phyloP scores from a whole-genome alignment of 2,113 vertebrate species.

The Caloenas nicobarica region DNA sequence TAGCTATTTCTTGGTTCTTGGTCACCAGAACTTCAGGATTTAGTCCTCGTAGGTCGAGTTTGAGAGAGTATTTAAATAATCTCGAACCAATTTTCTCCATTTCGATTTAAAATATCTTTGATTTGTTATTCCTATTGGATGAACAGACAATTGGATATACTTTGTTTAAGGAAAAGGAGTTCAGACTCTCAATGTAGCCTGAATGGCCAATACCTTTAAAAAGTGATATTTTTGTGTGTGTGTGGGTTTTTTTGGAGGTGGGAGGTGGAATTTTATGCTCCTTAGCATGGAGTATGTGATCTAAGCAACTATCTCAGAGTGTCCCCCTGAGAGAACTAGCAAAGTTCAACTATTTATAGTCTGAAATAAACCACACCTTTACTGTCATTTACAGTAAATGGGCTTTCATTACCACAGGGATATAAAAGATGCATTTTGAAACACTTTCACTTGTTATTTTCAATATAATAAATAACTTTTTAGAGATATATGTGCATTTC shows the following conservation, averaged over 20 bases:
- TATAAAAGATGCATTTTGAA: slow-evolving; percentile 54
- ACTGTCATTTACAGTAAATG: slow-evolving; percentile 67
- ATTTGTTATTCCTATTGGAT: slow-evolving; percentile 16
- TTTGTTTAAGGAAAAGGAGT: slow-evolving; percentile 19
- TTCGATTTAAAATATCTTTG: slow-evolving; percentile 63
- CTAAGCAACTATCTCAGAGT: slow-evolving; percentile 39
- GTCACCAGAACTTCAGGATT: background rate
- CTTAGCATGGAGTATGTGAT: background rate
- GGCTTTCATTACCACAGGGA: slow-evolving; percentile 51
- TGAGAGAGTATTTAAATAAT: slow-evolving; percentile 45
- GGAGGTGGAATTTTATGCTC: background rate
- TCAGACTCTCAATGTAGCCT: background rate
- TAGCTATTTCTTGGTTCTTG: background rate
- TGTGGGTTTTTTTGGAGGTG: background rate
- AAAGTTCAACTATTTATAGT: slow-evolving; percentile 63
- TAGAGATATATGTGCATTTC: background rate
- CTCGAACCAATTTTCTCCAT: slow-evolving; percentile 47
- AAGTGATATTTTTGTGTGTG: background rate
- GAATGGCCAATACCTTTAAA: background rate
- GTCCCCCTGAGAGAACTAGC: slow-evolving; percentile 36
- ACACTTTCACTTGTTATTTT: slow-evolving; percentile 7
- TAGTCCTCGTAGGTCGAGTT: background rate
- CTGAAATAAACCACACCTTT: slow-evolving; percentile 63
- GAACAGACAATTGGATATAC: background rate
- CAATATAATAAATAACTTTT: slow-evolving; percentile 6